Evolutionary conservation across 2,888 invertebrate species (phyloP).

Genomic region (Heteromyza rotundicornis): DNA sequence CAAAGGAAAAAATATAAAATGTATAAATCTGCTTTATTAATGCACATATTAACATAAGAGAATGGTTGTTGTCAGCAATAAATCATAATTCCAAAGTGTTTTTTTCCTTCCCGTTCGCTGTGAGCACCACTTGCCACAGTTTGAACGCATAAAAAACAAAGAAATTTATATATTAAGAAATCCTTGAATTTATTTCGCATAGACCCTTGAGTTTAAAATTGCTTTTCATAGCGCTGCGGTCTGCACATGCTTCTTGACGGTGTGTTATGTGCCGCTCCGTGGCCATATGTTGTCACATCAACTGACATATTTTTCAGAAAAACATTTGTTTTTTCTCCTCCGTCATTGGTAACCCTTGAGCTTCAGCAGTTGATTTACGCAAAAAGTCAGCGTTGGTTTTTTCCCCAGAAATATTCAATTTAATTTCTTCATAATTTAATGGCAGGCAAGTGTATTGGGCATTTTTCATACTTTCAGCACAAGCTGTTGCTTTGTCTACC

Average conservation of each 20-base stretch:
- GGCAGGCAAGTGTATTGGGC: background rate
- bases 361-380: background rate
- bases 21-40: constrained; percentile 30
- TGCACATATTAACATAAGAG: constrained; percentile 35
- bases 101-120: no score
- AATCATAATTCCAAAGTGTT: constrained; percentile 29
- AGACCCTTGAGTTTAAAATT: background rate
- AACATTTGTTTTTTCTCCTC: no score
- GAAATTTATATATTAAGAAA: background rate
- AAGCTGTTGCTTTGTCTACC: constrained; percentile 8
- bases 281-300: constrained; percentile 45
- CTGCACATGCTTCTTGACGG: background rate
- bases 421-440: constrained; percentile 15
- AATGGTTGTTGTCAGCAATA: constrained; percentile 33
- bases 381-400: background rate
- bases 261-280: constrained; percentile 36
- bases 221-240: background rate
- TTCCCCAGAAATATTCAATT: constrained; percentile 8
- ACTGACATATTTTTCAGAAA: background rate
- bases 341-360: background rate
- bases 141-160: background rate
- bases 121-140: no score
- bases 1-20: no score
- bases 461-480: background rate
- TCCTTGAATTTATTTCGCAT: background rate